Base-by-base conservation (phyloP, 2,797 vertebrate species). In the Leucoraja ocellata region DNA sequence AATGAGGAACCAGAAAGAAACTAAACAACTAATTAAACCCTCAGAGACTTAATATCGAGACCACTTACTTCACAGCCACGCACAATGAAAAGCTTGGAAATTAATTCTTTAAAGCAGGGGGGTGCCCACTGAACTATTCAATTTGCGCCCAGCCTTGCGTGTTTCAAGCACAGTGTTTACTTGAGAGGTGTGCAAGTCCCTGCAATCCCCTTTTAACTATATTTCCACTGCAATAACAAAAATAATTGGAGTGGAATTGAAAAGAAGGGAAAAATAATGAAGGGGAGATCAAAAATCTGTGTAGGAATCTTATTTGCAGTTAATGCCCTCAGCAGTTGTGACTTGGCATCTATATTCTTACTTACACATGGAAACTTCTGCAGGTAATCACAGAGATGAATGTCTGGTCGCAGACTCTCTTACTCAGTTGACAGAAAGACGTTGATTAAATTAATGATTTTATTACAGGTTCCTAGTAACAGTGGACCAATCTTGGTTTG, bases 351-450 rank as follows among this genome's bases (percentile, higher is more conserved):
- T 46, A n/a, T 92, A 76, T 92, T 92, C 71, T 54, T 74, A 76
- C 21, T 54, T 91, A 71, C 65, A 39, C 23, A 73, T 91, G 71
- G 73, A 71, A 91, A 71, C 65, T 32, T 91, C 65, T 54, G 90
- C 90, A 92, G 65, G 71, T 92, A 74, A 92, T 92, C 68, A 74
- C 36, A 76, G 39, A 58, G 90, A 92, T 92, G 25, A 92, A 92
- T 92, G 71, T 76, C 90, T 74, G 90, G 46, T 58, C 39, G 54
- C 71, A 76, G 71, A 73, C 71, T 68, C n/a, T 63, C 63, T 88
- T 92, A n/a, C 13, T 76, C 90, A 76, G 6, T 92, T 74, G 68
- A 92, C 39, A n/a, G 36, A 92, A 88, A 92, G 39, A 68, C 46
- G 90, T 74, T n/a, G 71, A 54, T 74, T 74, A 91, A 46, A 46